phyloP scores from a whole-genome alignment of 2,888 invertebrate species.

The Coelinius sp. region DNA sequence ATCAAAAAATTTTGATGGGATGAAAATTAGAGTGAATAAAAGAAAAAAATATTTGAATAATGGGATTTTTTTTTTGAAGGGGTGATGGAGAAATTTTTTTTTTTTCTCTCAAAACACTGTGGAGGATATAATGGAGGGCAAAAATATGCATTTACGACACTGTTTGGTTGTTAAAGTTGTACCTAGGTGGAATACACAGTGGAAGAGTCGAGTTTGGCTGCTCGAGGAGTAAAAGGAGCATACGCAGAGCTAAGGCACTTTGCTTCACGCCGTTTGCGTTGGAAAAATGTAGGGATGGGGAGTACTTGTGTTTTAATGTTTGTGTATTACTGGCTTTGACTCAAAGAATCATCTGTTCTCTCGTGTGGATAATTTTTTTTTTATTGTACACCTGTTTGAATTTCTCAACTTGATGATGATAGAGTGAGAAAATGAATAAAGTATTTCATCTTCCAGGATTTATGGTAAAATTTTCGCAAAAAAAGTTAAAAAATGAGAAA shows the following conservation, averaged over 20 bases:
- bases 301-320: not conserved
- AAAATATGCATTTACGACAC: conserved; percentile 15
- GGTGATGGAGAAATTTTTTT: not conserved
- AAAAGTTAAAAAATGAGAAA: not conserved
- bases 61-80: not conserved
- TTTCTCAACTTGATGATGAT: not conserved
- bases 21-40: not conserved
- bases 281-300: not conserved
- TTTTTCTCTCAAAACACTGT: not conserved
- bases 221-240: conserved; percentile 13
- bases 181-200: not conserved
- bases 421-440: not conserved
- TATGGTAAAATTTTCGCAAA: not conserved
- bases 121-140: conserved; percentile 12
- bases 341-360: not conserved
- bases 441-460: not conserved
- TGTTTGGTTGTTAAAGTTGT: conserved; percentile 25
- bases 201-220: not conserved
- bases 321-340: not conserved
- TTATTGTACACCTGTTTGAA: not conserved
- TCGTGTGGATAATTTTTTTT: not conserved
- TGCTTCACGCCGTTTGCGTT: conserved; percentile 5
- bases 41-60: too few species aligned
- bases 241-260: not conserved
- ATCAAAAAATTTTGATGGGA: too few species aligned